Evolutionary conservation across 2,113 vertebrate genomes (phyloP).

Genomic region (Petromus typicus): DNA sequence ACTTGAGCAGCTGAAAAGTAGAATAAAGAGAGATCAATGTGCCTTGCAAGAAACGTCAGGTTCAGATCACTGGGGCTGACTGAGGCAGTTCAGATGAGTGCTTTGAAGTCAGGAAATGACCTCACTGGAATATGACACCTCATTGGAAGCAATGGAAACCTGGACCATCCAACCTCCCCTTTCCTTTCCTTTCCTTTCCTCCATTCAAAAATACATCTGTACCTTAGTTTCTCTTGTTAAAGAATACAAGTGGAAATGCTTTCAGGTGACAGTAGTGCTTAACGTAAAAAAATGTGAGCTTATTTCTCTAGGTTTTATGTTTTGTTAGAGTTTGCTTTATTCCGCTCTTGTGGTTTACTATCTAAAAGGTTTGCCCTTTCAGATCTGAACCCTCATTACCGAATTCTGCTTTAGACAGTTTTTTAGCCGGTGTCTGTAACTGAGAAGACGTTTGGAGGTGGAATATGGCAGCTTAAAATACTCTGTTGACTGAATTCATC

Average conservation of each 20-base stretch:
- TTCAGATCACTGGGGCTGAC: conserved; percentile 66
- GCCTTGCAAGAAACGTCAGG: conserved; percentile 62
- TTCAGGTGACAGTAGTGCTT: conserved; percentile 45
- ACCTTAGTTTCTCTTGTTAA: conserved; percentile 59
- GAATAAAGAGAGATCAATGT: conserved; percentile 83
- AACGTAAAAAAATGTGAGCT: conserved; percentile 42
- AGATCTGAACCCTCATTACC: neutral
- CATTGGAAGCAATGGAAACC: conserved; percentile 70
- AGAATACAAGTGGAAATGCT: conserved; percentile 57
- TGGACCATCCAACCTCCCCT: conserved; percentile 69
- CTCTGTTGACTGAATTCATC: conserved; percentile 48
- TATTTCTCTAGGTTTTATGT: neutral
- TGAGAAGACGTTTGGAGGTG: neutral
- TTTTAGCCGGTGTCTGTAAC: neutral
- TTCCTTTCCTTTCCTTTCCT: conserved; percentile 47
- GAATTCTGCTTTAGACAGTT: neutral
- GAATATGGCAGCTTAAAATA: neutral
- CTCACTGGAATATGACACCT: conserved; percentile 70
- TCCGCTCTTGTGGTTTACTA: conserved; percentile 3
- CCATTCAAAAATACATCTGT: conserved; percentile 45
- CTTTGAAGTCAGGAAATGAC: conserved; percentile 81
- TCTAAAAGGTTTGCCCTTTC: conserved; percentile 43
- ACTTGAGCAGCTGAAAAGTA: conserved; percentile 89
- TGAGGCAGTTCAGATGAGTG: conserved; percentile 75
- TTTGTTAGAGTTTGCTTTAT: conserved; percentile 6